These are phyloP conservation scores for Theonella swinhoei DNA, from an alignment of 37 sponge, comb jelly and placozoan species.

Conservation along the genomic window DNA sequence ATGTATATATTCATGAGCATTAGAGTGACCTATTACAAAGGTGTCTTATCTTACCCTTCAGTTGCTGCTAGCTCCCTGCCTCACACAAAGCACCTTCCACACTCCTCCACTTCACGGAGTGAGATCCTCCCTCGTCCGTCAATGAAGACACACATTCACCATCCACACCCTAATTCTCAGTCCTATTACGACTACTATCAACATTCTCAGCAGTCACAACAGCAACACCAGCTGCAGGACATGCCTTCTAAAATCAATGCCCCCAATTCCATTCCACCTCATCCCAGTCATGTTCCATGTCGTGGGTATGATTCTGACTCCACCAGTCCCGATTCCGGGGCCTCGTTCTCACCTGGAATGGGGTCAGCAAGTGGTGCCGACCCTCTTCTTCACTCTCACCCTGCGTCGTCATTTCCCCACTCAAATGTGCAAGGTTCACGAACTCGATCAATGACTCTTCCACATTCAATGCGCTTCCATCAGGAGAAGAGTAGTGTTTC, in stretches of 20 bases:
- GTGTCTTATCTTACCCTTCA: too few species aligned
- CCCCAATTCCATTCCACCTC: not conserved
- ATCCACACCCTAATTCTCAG: not conserved
- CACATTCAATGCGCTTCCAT: not conserved
- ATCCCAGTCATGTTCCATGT: not conserved
- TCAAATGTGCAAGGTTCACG: not conserved
- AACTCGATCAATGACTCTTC: not conserved
- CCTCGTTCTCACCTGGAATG: constrained; percentile 46
- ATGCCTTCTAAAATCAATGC: not conserved
- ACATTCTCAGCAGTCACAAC: not conserved
- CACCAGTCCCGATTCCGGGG: constrained; percentile 52
- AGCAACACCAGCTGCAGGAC: not conserved
- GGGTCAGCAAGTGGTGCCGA: not conserved
- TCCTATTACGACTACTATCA: not conserved
- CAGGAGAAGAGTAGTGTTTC: not conserved
- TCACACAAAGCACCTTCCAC: not conserved
- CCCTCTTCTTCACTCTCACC: not conserved
- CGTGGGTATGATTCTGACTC: constrained; percentile 6
- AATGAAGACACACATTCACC: not conserved
- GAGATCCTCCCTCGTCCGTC: not conserved
- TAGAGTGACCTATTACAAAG: too few species aligned
- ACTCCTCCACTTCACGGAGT: not conserved
- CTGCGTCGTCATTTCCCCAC: not conserved
- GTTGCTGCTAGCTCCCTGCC: not conserved
- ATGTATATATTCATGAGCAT: too few species aligned